These are phyloP conservation scores for Busseola fusca DNA, from an alignment of 2,888 invertebrate species.

Conservation along the genomic window DNA sequence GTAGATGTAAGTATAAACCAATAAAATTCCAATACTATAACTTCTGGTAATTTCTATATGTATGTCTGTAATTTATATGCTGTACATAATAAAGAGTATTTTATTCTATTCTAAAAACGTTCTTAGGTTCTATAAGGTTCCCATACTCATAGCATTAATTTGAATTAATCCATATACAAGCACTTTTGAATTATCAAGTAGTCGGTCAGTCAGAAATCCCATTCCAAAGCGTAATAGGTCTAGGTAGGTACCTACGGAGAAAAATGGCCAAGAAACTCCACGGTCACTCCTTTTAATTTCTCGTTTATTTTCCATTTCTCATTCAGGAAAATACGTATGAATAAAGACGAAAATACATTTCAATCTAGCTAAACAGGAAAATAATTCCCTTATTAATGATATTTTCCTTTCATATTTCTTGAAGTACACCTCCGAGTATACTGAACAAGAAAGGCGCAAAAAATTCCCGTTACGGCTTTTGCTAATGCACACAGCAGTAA, in stretches of 20 bases:
- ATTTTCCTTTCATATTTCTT: slow-evolving; percentile 35
- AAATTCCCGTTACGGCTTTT: slow-evolving; percentile 14
- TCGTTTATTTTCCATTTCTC: neutral
- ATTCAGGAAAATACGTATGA: neutral
- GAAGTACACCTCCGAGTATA: slow-evolving; percentile 7
- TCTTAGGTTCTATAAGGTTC: neutral
- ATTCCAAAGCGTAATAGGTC: neutral
- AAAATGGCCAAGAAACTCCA: neutral
- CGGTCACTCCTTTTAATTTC: neutral
- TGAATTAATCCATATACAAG: neutral
- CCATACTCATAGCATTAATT: neutral
- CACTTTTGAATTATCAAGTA: neutral
- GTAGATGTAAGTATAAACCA: slow-evolving; percentile 91
- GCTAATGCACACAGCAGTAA: slow-evolving; percentile 41
- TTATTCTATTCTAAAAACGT: neutral
- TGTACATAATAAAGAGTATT: too few relatives aligned
- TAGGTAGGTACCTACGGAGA: neutral
- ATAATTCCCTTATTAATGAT: slow-evolving; percentile 25
- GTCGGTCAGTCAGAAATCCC: neutral
- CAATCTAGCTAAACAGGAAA: slow-evolving; percentile 34
- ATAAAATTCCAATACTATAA: too few relatives aligned
- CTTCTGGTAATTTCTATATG: too few relatives aligned
- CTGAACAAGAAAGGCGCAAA: slow-evolving; percentile 20
- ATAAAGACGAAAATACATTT: slow-evolving; percentile 20
- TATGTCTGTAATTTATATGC: too few relatives aligned